A percentile compares a stretch with the other conserved stretches of the same genome.
phyloP scores from a whole-genome alignment of 2,797 vertebrate species.

The Typhlichthys eigenmanni region DNA sequence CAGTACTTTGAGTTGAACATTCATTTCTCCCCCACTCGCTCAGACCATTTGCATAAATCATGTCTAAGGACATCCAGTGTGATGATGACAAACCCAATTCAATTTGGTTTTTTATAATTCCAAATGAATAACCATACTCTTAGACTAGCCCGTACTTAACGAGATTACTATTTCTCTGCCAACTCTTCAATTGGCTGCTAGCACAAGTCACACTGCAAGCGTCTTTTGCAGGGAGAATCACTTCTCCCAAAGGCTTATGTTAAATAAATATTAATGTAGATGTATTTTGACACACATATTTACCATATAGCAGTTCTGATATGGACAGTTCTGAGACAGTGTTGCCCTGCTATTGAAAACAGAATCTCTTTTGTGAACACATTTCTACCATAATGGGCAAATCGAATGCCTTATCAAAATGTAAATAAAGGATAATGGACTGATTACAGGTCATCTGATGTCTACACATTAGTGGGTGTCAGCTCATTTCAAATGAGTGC shows the following conservation, averaged over 20 bases:
- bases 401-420: conserved; percentile 23
- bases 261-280: conserved; percentile 76
- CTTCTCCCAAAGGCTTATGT: conserved; percentile 63
- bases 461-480: conserved; percentile 10
- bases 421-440: conserved; percentile 13
- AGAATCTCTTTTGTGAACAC: conserved; percentile 52
- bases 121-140: conserved; percentile 47
- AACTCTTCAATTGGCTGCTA: conserved; percentile 50
- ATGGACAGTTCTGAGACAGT: conserved; percentile 64
- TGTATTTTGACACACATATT: conserved; percentile 71
- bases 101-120: conserved; percentile 19
- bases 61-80: conserved; percentile 24
- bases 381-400: conserved; percentile 2
- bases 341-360: conserved; percentile 61
- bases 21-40: conserved; percentile 21
- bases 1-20: conserved; percentile 5
- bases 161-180: conserved; percentile 55
- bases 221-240: conserved; percentile 56
- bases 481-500: conserved; percentile 9
- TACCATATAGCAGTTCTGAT: conserved; percentile 58
- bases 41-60: conserved; percentile 33
- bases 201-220: conserved; percentile 52
- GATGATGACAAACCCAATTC: conserved; percentile 24
- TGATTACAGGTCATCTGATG: conserved; percentile 1
- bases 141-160: conserved; percentile 53